Evolutionary conservation across 2,888 invertebrate species (phyloP), one percentile per base, ranked within the genome.

Genomic region (Brachyptera putata): DNA sequence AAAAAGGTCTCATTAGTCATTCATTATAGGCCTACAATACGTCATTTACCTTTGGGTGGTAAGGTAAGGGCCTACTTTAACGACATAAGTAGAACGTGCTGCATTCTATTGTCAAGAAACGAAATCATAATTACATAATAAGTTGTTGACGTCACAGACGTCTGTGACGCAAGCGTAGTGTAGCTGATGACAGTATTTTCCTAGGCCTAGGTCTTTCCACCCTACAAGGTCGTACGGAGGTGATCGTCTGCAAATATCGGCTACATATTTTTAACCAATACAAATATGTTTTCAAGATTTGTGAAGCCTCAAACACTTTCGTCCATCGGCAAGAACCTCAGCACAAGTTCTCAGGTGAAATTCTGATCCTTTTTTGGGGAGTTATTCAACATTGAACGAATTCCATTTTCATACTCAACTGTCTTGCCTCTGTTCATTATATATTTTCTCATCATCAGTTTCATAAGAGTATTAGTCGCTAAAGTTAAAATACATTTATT

Each of bases 271-370:
- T 50, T n/a, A 24, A 30, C 24, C 25, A 50, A 50, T 26, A 4
- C 26, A 22, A 53, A 77, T 69, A 85, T 85, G 85, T 83, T 85
- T 73, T 84, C 84, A 67, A 82, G 84, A 74, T 72, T 79, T 58
- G 73, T 83, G 64, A 84, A 81, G 71, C 83, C 84, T 67, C 65
- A 64, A 25, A 58, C 61, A 16, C 75, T 79, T 66, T 76, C 75
- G 64, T 26, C 53, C 34, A 41, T 66, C 14, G 77, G 80, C 72
- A 82, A 83, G 71, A 80, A 76, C 69, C 81, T 84, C 70, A 82
- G 82, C 68, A 82, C 82, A 63, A 60, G 49, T 46, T 57, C 59
- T 49, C 48, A 46, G 48, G 64, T 61, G 64, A 61, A 50, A 25
- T 56, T 39, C 46, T 14, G 50, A 24, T 26, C 14, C 41, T 34